These are phyloP conservation scores for Rhopalosiphum nymphaeae DNA, from an alignment of 2,888 invertebrate genomes.

Conservation along the genomic window DNA sequence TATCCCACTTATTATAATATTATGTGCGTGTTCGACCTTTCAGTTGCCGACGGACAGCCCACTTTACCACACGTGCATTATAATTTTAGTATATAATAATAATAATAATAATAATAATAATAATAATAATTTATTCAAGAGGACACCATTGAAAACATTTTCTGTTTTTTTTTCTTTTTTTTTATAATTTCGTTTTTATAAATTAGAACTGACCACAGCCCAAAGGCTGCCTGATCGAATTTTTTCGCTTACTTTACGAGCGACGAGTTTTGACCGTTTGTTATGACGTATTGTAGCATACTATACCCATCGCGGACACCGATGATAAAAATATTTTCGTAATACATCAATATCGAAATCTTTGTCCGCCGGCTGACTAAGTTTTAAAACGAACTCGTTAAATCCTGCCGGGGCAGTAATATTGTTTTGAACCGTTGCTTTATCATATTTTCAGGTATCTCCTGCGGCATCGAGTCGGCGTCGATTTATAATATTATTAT, in stretches of 20 bases:
- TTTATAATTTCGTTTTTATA: neutral
- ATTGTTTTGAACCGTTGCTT: neutral
- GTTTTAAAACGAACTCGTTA: neutral
- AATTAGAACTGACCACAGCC: neutral
- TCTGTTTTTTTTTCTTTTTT: neutral
- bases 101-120: neutral
- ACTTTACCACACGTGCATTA: neutral
- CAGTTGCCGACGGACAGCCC: neutral
- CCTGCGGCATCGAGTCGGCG: neutral
- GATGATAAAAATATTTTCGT: neutral
- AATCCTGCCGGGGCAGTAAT: neutral
- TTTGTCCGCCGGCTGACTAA: neutral
- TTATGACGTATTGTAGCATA: neutral
- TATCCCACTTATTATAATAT: neutral
- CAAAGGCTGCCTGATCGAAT: neutral
- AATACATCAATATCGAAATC: neutral
- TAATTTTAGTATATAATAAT: neutral
- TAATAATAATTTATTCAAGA: neutral
- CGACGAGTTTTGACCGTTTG: neutral
- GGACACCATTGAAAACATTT: neutral
- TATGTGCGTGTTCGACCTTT: slow-evolving; percentile 5
- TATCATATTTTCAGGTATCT: neutral
- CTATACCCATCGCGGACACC: neutral
- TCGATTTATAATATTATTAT: neutral
- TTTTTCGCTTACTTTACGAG: neutral